phyloP scores from a whole-genome alignment of 1,140 invertebrate genomes.

The Bombus cullumanus region DNA sequence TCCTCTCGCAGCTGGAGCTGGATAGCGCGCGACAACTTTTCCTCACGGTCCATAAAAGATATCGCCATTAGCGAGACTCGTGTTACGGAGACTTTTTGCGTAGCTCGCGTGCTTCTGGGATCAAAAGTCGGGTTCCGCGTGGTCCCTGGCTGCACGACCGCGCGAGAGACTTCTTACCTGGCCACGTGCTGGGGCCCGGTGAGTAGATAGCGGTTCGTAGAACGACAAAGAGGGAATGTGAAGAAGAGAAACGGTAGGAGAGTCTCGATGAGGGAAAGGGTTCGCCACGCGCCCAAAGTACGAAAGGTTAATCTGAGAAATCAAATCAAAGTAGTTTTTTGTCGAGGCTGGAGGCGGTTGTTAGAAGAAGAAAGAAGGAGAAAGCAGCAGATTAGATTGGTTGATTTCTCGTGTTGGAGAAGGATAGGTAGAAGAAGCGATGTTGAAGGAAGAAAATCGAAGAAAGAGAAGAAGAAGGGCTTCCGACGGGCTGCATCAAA shows the following conservation, averaged over 20 bases:
- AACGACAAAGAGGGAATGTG: neutral
- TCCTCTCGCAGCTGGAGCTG: too few relatives aligned
- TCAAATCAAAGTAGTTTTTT: conserved; percentile 81
- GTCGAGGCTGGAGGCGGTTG: conserved; percentile 34
- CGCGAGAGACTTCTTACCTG: conserved; percentile 69
- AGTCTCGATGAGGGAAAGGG: conserved; percentile 66
- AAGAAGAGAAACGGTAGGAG: neutral
- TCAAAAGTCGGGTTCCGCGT: conserved; percentile 7
- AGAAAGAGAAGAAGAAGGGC: conserved; percentile 60
- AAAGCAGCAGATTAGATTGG: neutral
- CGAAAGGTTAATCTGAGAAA: conserved; percentile 76
- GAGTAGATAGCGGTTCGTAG: conserved; percentile 13
- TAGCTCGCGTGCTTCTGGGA: conserved; percentile 47
- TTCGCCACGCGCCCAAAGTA: conserved; percentile 77
- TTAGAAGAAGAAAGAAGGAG: conserved; percentile 20
- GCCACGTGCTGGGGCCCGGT: conserved; percentile 71
- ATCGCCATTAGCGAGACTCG: conserved; percentile 44
- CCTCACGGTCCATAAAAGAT: conserved; percentile 17
- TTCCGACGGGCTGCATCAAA: conserved; percentile 80
- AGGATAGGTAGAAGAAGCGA: neutral
- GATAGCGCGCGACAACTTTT: conserved; percentile 7
- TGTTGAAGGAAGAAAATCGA: neutral
- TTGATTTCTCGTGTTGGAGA: conserved; percentile 60
- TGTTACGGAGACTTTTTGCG: conserved; percentile 44
- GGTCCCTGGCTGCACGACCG: neutral